Evolutionary conservation across 2,888 invertebrate genomes (phyloP), one percentile per base, ranked within the genome.

Genomic region (Dolomedes plantarius): DNA sequence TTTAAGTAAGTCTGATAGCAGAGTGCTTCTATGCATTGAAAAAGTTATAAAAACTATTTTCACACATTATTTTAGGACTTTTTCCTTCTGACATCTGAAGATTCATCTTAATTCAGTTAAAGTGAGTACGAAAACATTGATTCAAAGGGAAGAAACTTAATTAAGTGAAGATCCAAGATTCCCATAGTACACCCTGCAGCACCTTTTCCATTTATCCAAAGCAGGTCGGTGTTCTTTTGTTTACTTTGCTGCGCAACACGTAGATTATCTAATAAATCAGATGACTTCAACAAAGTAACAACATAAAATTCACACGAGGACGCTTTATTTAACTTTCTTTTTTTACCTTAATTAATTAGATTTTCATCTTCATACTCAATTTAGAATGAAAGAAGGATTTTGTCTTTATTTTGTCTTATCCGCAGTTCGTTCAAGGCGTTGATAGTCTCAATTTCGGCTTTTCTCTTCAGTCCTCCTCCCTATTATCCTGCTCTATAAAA

Each of bases 211-310:
- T 82, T 82, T 76, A 76, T 75, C 41, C 69, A 71, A 75, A 82
- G 75, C 81, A 75, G 82, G 75, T 71, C 31, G 71, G 32, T 36
- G n/a, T 65, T 64, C 71, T 27, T 83, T 83, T 83, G 83, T 83
- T 72, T 77, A 83, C 73, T 73, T 73, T 73, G 29, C 83, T 65
- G 36, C 32, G 83, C 77, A 83, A 83, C 83, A 83, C 77, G 82
- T 83, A 83, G 72, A 77, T 83, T 83, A 83, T 83, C 83, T 77
- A 83, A 83, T 83, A 83, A 83, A 83, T 83, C 83, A 83, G 77
- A 72, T 73, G 67, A 46, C 76, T 83, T 72, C 69, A 76, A 83
- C 72, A 77, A 67, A 83, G 83, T 83, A 83, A 67, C 83, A 73
- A 73, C 77, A 77, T 73, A 83, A 77, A 73, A 77, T 36, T 77